phyloP scores from a whole-genome alignment of 2,113 vertebrate genomes.

The Sinocyclocheilus anshuiensis region DNA sequence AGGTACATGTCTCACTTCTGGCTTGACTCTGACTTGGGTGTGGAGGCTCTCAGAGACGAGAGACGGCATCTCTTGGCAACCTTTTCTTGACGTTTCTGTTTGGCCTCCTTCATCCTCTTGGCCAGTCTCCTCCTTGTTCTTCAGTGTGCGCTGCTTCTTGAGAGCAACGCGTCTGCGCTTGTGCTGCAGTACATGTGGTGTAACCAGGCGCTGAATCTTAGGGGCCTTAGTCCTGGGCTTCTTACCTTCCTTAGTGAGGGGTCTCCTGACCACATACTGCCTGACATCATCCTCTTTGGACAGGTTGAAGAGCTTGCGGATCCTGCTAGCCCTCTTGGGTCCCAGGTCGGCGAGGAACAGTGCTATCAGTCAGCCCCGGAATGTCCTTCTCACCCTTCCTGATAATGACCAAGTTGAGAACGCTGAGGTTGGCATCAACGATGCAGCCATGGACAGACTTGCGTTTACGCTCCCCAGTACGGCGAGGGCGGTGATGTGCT shows the following conservation, averaged over 20 bases:
- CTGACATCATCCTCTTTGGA: conserved; percentile 97
- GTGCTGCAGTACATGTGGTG: conserved; percentile 92
- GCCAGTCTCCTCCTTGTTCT: conserved; percentile 98
- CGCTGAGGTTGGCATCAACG: too few species aligned
- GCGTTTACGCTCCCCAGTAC: too few species aligned
- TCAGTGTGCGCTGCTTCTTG: conserved; percentile 94
- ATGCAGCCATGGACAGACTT: too few species aligned
- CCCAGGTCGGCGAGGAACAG: conserved; percentile 93
- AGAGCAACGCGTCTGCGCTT: conserved; percentile 93
- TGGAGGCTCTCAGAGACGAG: conserved; percentile 95
- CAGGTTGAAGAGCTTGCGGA: conserved; percentile 97
- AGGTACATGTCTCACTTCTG: conserved; percentile 85
- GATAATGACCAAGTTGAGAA: too few species aligned
- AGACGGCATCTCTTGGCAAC: conserved; percentile 97
- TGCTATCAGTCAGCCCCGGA: conserved; percentile 95
- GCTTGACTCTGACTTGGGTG: conserved; percentile 97
- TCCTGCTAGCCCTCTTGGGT: conserved; percentile 95
- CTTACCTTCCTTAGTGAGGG: conserved; percentile 96
- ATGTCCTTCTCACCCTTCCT: conserved; percentile 91
- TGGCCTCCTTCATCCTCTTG: conserved; percentile 99
- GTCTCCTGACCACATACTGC: conserved; percentile 95
- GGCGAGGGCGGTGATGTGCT: too few species aligned
- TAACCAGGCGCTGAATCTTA: conserved; percentile 98
- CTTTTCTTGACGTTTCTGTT: conserved; percentile 97
- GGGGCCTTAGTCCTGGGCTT: conserved; percentile 97